Evolutionary conservation across 1,140 invertebrate species (phyloP).

Genomic region (Drosophila baimaii): DNA sequence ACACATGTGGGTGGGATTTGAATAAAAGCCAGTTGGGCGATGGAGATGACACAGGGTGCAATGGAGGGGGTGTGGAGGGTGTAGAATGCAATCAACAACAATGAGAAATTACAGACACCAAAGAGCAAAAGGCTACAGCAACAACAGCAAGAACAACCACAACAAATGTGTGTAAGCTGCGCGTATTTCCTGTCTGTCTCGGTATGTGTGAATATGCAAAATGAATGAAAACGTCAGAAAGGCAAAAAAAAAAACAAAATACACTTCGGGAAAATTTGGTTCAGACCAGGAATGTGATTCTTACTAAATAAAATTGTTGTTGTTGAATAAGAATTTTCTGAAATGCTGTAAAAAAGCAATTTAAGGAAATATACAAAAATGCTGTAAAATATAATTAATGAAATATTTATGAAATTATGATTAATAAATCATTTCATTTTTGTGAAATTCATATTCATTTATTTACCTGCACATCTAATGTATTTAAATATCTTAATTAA

Average conservation of each 20-base stretch:
- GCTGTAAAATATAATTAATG: too few species aligned
- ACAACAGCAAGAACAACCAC: slow-evolving; percentile 39
- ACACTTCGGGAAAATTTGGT: slow-evolving; percentile 1
- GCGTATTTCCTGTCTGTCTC: slow-evolving; percentile 73
- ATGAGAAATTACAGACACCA: slow-evolving; percentile 70
- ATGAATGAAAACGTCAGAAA: slow-evolving; percentile 64
- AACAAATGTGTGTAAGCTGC: slow-evolving; percentile 48
- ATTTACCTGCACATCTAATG: too few species aligned
- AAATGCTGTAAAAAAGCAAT: too few species aligned
- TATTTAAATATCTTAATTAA: too few species aligned
- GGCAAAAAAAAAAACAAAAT: slow-evolving; percentile 20
- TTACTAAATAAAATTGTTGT: too few species aligned
- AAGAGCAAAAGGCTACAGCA: slow-evolving; percentile 30
- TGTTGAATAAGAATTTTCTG: too few species aligned
- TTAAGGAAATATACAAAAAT: too few species aligned
- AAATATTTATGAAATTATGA: too few species aligned
- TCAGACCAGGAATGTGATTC: background rate
- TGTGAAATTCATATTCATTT: too few species aligned
- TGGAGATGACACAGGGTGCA: slow-evolving; percentile 13
- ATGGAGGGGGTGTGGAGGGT: slow-evolving; percentile 13
- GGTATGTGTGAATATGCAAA: slow-evolving; percentile 48
- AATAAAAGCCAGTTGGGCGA: slow-evolving; percentile 28
- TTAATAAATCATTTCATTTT: too few species aligned
- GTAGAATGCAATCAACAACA: slow-evolving; percentile 76
- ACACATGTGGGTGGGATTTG: slow-evolving; percentile 74